Percentiles rank a stretch among this genome's conserved stretches.
Conservation (phyloP, 1,140 invertebrate genomes). For the Penaeus japonicus region DNA sequence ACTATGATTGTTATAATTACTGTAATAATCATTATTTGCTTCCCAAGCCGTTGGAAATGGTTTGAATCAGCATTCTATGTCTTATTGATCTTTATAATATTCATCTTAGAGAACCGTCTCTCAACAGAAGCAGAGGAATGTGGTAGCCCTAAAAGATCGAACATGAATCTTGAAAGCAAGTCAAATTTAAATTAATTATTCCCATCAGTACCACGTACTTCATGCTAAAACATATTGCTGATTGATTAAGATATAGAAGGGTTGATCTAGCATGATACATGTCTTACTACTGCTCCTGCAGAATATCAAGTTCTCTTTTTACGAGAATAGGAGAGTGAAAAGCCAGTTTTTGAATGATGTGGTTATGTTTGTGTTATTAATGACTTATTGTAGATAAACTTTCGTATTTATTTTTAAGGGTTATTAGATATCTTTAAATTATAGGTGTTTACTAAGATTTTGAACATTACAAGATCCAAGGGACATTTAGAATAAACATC, state of each 20-base stretch:
- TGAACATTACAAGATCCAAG: too few relatives aligned
- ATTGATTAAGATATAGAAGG: neutral
- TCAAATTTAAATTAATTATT: neutral
- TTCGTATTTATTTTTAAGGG: neutral
- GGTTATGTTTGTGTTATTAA: neutral
- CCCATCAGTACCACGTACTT: neutral
- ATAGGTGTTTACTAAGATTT: too few relatives aligned
- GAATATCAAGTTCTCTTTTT: neutral
- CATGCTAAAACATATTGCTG: neutral
- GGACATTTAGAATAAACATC: too few relatives aligned
- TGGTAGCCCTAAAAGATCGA: neutral
- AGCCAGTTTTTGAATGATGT: neutral
- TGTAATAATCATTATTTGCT: neutral
- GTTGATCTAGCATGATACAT: neutral
- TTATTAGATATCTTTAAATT: neutral
- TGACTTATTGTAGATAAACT: neutral
- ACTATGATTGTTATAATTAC: too few relatives aligned
- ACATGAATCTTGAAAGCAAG: neutral
- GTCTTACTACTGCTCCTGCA: neutral
- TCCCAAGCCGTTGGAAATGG: neutral
- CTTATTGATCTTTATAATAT: neutral
- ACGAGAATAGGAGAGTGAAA: neutral
- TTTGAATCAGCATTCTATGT: neutral
- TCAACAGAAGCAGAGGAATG: constrained; percentile 8
- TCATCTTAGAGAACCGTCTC: neutral